phyloP scores from a whole-genome alignment of 2,888 invertebrate genomes.

The Acanthococcus lagerstroemiae region DNA sequence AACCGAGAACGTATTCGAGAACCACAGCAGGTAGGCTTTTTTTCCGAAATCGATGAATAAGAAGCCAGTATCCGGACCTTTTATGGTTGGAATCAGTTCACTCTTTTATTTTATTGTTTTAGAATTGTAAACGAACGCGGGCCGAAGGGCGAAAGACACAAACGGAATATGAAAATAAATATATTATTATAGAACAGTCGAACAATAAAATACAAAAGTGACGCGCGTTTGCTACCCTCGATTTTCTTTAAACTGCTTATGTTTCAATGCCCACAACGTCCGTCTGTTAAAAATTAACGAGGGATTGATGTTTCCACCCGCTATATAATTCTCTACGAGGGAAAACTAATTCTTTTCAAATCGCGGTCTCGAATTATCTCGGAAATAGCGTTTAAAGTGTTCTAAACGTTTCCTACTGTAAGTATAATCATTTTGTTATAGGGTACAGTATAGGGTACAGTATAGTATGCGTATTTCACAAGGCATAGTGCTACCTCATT shows the following conservation, averaged over 20 bases:
- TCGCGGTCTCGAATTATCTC: no score
- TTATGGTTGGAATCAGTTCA: conserved; percentile 27
- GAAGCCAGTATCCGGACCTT: conserved; percentile 31
- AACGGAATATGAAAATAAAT: conserved; percentile 21
- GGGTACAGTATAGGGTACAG: no score
- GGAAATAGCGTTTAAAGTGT: no score
- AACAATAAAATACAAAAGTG: conserved; percentile 31
- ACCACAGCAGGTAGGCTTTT: conserved; percentile 29
- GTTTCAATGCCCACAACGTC: conserved; percentile 31
- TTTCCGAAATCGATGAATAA: conserved; percentile 10
- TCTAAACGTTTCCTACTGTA: no score
- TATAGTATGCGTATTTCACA: no score
- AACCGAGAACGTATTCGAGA: conserved; percentile 15
- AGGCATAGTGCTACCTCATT: no score
- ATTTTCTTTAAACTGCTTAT: conserved; percentile 25
- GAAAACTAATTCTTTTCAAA: not conserved
- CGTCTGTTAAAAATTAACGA: conserved; percentile 28
- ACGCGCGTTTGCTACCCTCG: conserved; percentile 29
- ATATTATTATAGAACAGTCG: conserved; percentile 30
- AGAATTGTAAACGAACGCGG: conserved; percentile 16
- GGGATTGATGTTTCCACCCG: conserved; percentile 30
- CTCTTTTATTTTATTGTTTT: conserved; percentile 30
- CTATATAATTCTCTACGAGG: not conserved
- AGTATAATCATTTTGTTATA: no score
- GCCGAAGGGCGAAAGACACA: conserved; percentile 4